Conservation (phyloP, 2,113 vertebrate genomes). For the Gracilinanus agilis region DNA sequence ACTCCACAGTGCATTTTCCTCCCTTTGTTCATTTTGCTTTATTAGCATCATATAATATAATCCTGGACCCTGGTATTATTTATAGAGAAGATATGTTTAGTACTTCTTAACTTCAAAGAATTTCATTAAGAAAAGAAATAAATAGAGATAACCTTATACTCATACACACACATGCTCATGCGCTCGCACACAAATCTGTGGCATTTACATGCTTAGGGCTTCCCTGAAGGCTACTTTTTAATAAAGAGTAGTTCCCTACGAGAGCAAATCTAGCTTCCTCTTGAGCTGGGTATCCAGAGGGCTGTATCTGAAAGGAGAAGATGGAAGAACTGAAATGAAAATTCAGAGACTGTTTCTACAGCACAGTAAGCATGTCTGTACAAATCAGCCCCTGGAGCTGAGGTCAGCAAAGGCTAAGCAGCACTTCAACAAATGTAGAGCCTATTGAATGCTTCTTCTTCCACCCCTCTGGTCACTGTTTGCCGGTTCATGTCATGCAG, state of each 20-base stretch:
- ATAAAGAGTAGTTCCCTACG: neutral
- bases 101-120: neutral
- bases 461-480: neutral
- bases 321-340: constrained; percentile 23
- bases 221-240: neutral
- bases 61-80: constrained; percentile 1
- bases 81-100: neutral
- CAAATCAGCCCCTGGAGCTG: neutral
- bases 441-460: neutral
- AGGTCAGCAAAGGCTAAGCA: neutral
- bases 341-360: neutral
- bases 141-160: constrained; percentile 5
- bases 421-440: neutral
- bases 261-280: neutral
- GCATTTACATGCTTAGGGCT: constrained; percentile 6
- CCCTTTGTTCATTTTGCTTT: constrained; percentile 29
- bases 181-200: neutral
- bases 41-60: neutral
- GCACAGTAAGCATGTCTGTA: neutral
- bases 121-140: neutral
- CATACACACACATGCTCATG: neutral
- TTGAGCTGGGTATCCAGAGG: constrained; percentile 23
- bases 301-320: constrained; percentile 39
- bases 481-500: neutral
- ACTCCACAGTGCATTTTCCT: constrained; percentile 19